Conservation (phyloP, 2,797 vertebrate species). For the Astyanax mexicanus region DNA sequence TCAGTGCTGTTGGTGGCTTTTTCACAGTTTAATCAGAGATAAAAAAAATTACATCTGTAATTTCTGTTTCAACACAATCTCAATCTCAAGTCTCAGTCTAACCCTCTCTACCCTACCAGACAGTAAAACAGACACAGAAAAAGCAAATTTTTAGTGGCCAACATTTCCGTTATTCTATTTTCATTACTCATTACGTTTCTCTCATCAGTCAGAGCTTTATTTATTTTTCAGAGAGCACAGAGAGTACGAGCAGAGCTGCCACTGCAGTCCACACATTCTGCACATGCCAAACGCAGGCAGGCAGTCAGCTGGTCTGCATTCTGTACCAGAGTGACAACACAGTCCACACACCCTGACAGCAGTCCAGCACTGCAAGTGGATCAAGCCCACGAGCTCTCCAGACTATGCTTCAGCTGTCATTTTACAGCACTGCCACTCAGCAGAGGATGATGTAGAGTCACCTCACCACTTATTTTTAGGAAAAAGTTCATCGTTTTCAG, state of each 20-base stretch:
- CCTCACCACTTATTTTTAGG: neutral
- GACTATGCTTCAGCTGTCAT: constrained; percentile 6
- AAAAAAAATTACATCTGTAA: no score
- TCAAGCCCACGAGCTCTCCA: no score
- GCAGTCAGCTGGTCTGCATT: constrained; percentile 5
- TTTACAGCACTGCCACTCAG: neutral
- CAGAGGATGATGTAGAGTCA: neutral
- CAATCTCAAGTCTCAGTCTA: no score
- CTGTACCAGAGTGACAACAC: neutral
- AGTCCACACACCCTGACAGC: neutral
- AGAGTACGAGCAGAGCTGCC: neutral
- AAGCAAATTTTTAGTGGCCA: neutral
- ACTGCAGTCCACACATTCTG: neutral
- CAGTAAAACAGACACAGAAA: neutral
- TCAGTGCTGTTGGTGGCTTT: no score
- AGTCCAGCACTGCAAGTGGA: neutral
- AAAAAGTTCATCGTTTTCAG: neutral
- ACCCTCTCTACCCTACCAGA: no score
- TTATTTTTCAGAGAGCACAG: no score
- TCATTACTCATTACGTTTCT: no score
- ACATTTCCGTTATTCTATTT: neutral
- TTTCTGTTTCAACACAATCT: no score
- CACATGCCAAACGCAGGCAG: neutral
- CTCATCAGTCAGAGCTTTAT: neutral
- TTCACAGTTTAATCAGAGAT: no score